Conservation (phyloP, 2,888 invertebrate species). For the Dichetophora obliterata region DNA sequence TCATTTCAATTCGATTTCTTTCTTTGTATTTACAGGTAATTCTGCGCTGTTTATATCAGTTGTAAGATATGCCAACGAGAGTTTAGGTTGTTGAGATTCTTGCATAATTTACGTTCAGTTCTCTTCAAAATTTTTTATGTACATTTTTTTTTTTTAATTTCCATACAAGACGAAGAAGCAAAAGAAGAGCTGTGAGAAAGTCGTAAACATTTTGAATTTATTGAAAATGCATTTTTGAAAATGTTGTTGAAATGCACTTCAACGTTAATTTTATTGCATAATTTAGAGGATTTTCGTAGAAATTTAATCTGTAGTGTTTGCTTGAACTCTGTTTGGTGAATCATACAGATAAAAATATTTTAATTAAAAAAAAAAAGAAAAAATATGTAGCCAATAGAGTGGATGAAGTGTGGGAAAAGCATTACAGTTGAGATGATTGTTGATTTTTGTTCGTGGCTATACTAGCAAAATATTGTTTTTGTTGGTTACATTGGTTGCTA, state of each 20-base stretch:
- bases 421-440: neutral
- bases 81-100: slow-evolving; percentile 16
- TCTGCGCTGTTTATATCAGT: slow-evolving; percentile 17
- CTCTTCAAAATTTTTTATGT: slow-evolving; percentile 33
- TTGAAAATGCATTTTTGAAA: slow-evolving; percentile 35
- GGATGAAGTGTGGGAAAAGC: neutral
- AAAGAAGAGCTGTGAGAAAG: slow-evolving; percentile 18
- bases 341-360: neutral
- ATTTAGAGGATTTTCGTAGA: slow-evolving; percentile 36
- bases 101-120: slow-evolving; percentile 34
- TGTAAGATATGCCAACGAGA: slow-evolving; percentile 23
- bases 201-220: slow-evolving; percentile 34
- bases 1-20: neutral
- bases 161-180: too few species aligned
- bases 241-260: slow-evolving; percentile 31
- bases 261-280: slow-evolving; percentile 35
- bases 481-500: too few species aligned
- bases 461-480: too few species aligned
- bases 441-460: neutral
- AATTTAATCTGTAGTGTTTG: slow-evolving; percentile 8
- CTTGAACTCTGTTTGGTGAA: neutral
- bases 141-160: slow-evolving; percentile 17
- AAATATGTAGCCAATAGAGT: neutral
- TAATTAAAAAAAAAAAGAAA: neutral
- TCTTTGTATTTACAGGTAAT: neutral